Evolutionary conservation across 1,140 invertebrate genomes (phyloP).

Genomic region (Papilio polyxenes): DNA sequence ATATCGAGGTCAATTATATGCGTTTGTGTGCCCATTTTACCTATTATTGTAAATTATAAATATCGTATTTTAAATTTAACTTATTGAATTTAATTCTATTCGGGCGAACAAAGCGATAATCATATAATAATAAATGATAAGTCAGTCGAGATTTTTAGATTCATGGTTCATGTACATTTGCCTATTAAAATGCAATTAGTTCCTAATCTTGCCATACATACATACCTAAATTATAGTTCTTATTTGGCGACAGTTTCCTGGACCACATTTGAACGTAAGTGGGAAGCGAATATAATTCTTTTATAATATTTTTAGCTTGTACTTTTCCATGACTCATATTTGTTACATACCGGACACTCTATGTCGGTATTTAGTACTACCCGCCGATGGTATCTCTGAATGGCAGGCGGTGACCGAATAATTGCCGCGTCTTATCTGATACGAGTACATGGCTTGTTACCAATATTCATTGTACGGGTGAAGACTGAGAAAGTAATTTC

Average conservation of each 20-base stretch:
- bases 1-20: not conserved
- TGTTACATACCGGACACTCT: not conserved
- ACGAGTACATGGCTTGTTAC: slow-evolving; percentile 1
- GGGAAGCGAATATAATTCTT: not conserved
- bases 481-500: not conserved
- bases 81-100: too few species aligned
- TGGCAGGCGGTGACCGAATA: slow-evolving; percentile 8
- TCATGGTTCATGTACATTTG: too few species aligned
- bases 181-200: too few species aligned
- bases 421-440: slow-evolving; percentile 13
- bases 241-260: too few species aligned
- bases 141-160: too few species aligned
- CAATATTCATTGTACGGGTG: not conserved
- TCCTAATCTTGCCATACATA: too few species aligned
- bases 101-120: too few species aligned
- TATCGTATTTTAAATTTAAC: not conserved
- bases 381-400: not conserved
- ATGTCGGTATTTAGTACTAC: not conserved
- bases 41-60: not conserved
- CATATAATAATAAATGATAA: too few species aligned
- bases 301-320: not conserved
- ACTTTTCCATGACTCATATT: not conserved
- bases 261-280: not conserved
- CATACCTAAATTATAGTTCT: too few species aligned
- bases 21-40: not conserved